Conservation (phyloP, 2,797 vertebrate species). For the Enteromius anoplus region DNA sequence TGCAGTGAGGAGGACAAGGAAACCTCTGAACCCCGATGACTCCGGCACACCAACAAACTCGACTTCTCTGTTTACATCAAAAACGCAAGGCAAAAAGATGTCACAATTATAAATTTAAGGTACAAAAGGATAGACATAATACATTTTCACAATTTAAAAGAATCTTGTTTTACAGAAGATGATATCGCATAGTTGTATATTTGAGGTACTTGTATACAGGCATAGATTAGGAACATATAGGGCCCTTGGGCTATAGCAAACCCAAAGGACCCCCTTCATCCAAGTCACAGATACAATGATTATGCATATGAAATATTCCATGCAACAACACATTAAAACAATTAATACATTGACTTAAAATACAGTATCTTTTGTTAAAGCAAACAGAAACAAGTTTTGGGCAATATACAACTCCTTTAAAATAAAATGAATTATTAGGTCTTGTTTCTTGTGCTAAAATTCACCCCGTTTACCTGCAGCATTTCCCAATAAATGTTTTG, state of each 20-base stretch:
- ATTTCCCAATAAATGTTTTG: background rate
- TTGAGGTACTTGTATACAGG: background rate
- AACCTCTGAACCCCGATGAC: constrained; percentile 83
- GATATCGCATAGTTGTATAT: background rate
- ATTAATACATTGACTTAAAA: background rate
- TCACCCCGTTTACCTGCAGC: background rate
- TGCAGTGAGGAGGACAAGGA: constrained; percentile 83
- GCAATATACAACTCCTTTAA: background rate
- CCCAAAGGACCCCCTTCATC: background rate
- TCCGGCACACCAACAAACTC: constrained; percentile 92
- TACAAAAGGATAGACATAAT: background rate
- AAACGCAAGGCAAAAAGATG: background rate
- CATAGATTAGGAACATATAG: background rate
- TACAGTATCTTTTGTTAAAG: background rate
- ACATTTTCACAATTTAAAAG: background rate
- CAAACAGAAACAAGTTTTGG: background rate
- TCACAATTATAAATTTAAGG: background rate
- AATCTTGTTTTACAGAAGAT: background rate
- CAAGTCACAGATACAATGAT: background rate
- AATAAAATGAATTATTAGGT: background rate
- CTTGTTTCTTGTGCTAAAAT: background rate
- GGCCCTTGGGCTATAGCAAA: background rate
- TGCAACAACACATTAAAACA: background rate
- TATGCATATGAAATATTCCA: background rate
- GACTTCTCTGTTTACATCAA: constrained; percentile 84